A percentile compares a stretch with the other conserved stretches of the same genome.
These are phyloP conservation scores for Drosophila simulans DNA, from an alignment of 1,140 invertebrate genomes.

Conservation along the genomic window DNA sequence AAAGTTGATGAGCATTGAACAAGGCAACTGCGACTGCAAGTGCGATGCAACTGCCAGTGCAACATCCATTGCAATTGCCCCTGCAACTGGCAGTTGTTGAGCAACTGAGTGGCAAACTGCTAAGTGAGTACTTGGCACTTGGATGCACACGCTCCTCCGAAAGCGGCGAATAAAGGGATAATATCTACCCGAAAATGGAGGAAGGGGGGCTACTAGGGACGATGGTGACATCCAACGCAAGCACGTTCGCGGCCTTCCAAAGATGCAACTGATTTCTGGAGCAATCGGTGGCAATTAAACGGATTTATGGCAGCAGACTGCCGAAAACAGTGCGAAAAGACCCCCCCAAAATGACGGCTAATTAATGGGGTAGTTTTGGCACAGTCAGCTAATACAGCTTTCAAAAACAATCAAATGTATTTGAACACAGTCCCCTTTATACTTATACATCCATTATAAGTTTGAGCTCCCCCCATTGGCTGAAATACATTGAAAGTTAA, in stretches of 20 bases:
- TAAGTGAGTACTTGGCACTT: constrained; percentile 49
- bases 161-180: constrained; percentile 7
- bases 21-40: constrained; percentile 31
- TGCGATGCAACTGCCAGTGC: neutral
- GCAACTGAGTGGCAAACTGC: constrained; percentile 48
- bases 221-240: neutral
- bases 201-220: neutral
- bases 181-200: neutral
- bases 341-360: neutral
- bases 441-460: no score
- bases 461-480: no score
- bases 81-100: constrained; percentile 38
- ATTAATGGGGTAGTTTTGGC: neutral
- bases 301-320: constrained; percentile 1
- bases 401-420: neutral
- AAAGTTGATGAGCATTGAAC: constrained; percentile 78
- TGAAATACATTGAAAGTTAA: no score
- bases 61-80: constrained; percentile 35
- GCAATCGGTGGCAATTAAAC: constrained; percentile 11
- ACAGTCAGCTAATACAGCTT: neutral
- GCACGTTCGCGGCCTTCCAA: neutral
- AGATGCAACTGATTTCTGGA: constrained; percentile 3
- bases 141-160: constrained; percentile 31
- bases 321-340: no score
- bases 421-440: neutral